Evolutionary conservation across 2,797 vertebrate species (phyloP).

Genomic region (Margarornis squamiger): DNA sequence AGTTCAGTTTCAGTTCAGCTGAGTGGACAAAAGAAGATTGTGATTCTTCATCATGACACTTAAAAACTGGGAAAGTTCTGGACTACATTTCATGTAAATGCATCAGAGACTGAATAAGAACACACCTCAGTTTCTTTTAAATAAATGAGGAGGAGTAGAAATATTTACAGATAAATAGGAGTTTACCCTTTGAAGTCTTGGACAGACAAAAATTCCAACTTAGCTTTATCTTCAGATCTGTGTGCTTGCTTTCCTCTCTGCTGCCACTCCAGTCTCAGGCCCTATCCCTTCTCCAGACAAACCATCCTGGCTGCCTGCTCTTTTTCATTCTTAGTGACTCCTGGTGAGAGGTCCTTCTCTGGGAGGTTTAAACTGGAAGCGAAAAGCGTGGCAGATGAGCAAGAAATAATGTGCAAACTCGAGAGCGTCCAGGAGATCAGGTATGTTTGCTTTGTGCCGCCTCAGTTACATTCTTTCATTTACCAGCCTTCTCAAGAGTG

Average conservation of each 20-base stretch:
- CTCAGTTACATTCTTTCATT: background rate
- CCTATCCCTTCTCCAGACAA: background rate
- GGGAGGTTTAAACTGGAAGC: background rate
- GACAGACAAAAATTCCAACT: background rate
- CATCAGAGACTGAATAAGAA: background rate
- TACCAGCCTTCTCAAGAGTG: background rate
- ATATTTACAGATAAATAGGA: background rate
- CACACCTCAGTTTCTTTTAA: background rate
- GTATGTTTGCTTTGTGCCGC: slow-evolving; percentile 72
- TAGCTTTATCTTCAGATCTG: background rate
- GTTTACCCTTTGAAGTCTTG: background rate
- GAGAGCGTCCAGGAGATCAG: slow-evolving; percentile 96
- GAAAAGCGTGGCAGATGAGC: slow-evolving; percentile 89
- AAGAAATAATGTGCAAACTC: slow-evolving; percentile 96
- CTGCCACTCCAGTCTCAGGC: background rate
- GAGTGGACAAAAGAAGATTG: background rate
- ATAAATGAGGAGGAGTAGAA: background rate
- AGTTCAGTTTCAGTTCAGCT: background rate
- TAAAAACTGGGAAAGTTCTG: background rate
- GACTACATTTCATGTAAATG: background rate
- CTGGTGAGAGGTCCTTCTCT: background rate
- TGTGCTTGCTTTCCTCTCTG: background rate
- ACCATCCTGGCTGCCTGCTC: background rate
- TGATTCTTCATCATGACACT: background rate
- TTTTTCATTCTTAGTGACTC: background rate